Evolutionary conservation across 1,140 invertebrate genomes (phyloP).

Genomic region (Procambarus clarkii): DNA sequence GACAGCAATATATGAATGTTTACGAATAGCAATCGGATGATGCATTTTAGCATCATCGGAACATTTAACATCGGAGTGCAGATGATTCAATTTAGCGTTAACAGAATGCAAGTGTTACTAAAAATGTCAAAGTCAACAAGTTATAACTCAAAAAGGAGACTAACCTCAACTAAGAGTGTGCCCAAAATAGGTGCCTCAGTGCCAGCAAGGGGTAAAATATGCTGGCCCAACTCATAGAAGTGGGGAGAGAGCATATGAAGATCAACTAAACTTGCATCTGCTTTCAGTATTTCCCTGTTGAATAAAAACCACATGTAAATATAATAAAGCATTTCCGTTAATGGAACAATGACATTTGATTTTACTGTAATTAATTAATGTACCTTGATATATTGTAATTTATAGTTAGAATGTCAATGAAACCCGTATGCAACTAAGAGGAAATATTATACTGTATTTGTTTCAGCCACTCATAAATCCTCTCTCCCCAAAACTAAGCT

Average conservation of each 20-base stretch:
- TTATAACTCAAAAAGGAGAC: neutral
- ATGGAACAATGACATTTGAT: neutral
- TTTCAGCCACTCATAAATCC: too few relatives aligned
- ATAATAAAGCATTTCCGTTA: neutral
- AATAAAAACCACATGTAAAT: neutral
- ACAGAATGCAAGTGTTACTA: neutral
- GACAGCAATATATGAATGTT: neutral
- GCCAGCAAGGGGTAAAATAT: slow-evolving; percentile 23
- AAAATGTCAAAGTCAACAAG: neutral
- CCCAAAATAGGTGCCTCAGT: slow-evolving; percentile 11
- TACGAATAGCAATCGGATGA: too few relatives aligned
- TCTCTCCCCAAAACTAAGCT: too few relatives aligned
- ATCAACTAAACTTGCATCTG: slow-evolving; percentile 33
- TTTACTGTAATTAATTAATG: too few relatives aligned
- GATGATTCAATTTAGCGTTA: neutral
- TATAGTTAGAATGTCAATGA: too few relatives aligned
- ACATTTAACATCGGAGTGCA: neutral
- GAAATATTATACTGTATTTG: too few relatives aligned
- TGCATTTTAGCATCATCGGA: too few relatives aligned
- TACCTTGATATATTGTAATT: too few relatives aligned
- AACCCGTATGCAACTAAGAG: too few relatives aligned
- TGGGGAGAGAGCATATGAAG: slow-evolving; percentile 26
- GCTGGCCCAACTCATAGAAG: slow-evolving; percentile 41
- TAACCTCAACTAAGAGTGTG: slow-evolving; percentile 32
- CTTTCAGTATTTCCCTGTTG: slow-evolving; percentile 34